Base-by-base conservation (phyloP, 1,140 invertebrate species). In the Plectus sambesii region DNA sequence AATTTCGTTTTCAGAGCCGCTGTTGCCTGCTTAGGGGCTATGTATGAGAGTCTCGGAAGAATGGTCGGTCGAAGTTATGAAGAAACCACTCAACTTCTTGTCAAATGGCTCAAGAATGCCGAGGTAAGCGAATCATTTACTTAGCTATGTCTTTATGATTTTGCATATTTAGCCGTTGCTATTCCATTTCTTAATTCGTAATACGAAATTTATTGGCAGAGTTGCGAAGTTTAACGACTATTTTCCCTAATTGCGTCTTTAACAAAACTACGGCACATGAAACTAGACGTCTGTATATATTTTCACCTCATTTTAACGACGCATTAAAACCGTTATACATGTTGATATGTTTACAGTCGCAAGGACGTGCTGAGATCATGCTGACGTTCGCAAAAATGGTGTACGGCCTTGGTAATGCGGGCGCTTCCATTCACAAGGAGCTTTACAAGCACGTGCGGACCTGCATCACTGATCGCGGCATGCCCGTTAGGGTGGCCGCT, bases 41-140 rank as follows among this genome's bases (percentile, higher is more conserved):
- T 99, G 86, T 98, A 97, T 72, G 87, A 96, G 70, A 90, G 87
- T 70, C 74, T 98, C 6, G 92, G 93, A 1, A 74, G 93, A 54
- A 94, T 97, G 88, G 96, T 94, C 81, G 93, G 92, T 0, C 76
- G 90, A 53, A 93, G 88, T 0, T 97, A 94, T 69, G 92, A 98
- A 69, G 92, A 98, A 68, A 96, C 92, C 2, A 86, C 96, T 8
- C 81, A 85, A 57, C 83, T 90, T 44, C 74, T 97, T 5, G 81
- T 92, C 38, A 86, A 88, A 56, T 87, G 85, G 3, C 73, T 96
- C 38, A 81, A 85, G 62, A 93, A 83, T 73, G 86, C 87, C 3
- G 93, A 98, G 68, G 75, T 77, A 61, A 54, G 49, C 4, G 35
- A 8, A 38, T 9, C 19, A 29, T 2, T 3, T 9, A 15, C 38